Evolutionary conservation across 2,113 vertebrate species (phyloP), one percentile per base, ranked within the genome.

Genomic region (Zootoca vivipara): DNA sequence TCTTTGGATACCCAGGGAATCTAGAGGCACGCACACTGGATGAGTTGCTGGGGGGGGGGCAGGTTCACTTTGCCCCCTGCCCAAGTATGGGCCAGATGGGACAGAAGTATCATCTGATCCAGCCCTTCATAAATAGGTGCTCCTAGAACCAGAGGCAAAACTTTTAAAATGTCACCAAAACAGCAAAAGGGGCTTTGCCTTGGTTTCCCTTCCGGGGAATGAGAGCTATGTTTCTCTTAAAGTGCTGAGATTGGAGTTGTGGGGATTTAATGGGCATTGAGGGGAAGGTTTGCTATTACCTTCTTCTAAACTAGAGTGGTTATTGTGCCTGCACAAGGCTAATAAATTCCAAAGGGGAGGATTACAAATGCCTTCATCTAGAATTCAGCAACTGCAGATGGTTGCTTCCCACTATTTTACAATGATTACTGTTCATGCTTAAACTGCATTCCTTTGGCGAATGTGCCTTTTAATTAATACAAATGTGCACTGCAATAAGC

Each of bases 341-440:
- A 95, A 94, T 91, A 89, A 87, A 94, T 93, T 94, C 93, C 93
- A 92, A 91, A 90, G 94, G 92, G 91, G 93, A 91, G 92, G 89
- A 95, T 95, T 96, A 89, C 83, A 89, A 90, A 92, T 91, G 52
- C 24, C 33, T 88, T 85, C 93, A 86, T 91, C 89, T 90, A 89
- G 82, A 93, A 91, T 89, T 33, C 91, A 85, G 91, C 20, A 87
- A 84, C 81, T 72, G 88, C 94, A 95, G 94, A 91, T 93, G 87
- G 90, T 92, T 93, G 70, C 78, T 88, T 92, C 91, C 91, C 87
- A 33, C 73, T 42, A 42, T 89, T 91, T 85, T 87, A 73, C 78
- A 90, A 84, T n/a, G 78, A 78, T 87, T 75, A 42, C 89, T 83
- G 83, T 40, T 83, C 42, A 64, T 87, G 52, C 89, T 91, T 89